Base-by-base conservation (phyloP, 2,888 invertebrate species). In the Aphidoletes aphidimyza region DNA sequence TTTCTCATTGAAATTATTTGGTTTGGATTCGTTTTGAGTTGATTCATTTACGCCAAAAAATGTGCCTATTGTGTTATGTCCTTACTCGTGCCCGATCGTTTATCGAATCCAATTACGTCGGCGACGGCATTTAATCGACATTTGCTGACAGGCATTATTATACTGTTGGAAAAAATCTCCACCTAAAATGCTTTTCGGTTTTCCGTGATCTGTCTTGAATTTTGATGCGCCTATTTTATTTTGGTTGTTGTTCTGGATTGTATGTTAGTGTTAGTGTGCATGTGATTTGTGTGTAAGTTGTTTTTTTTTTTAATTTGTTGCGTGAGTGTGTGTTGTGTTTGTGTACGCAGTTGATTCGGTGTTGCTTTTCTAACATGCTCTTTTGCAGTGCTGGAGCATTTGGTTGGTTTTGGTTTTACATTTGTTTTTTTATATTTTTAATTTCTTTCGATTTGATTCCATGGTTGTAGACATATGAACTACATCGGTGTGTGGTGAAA, bases 391-490 rank as follows among this genome's bases (percentile, higher is more conserved):
- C 9, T 22, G 30, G 34, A 69, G 69, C 69, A 69, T 69, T 30
- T 42, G 42, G 54, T 22, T 54, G 1, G 19, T 22, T 47, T 47
- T 47, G 47, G 11, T 39, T 39, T 39, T 39, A 8, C 39, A 19
- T 9, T 49, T 49, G 6, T 17, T n/a, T 49, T 49, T 49, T n/a
- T 17, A 3, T 3, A 9, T 49, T 49, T 30, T 22, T 22, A 26
- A 2, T 59, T 14, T 22, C 26, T 9, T 14, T 78, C 19, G 36
- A 36, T 78, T 78, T 36, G 36, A 36, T 78, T 78, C 36, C 36
- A 78, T 78, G 34, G 34, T 78, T 36, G 69, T 69, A 69, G 69
- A 69, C 69, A 69, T 69, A 69, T 69, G 69, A 69, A 69, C 69
- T 69, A 69, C 34, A 14, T 69, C 34, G 69, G n/a, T n/a, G n/a